Base-by-base conservation (phyloP, 2,888 invertebrate genomes). In the Norana najaformis region DNA sequence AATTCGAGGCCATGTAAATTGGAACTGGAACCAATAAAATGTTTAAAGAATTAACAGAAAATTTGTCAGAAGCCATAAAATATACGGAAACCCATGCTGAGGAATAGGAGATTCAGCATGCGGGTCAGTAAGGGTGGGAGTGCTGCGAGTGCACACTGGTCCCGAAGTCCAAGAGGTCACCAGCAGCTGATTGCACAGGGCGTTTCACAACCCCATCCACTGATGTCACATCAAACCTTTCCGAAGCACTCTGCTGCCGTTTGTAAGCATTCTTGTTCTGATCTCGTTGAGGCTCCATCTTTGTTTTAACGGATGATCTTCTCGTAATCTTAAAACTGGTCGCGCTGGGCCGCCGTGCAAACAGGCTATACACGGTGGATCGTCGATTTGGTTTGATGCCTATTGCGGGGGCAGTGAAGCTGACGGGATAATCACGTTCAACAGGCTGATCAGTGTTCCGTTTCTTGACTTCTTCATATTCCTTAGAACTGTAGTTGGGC, bases 401-500 rank as follows among this genome's bases (percentile, higher is more conserved):
- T 20, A 85, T 23, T 85, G 89, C 89, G 13, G 83, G 83, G n/a
- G 83, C 35, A n/a, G 89, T 89, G 89, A 89, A 89, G 83, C 89
- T 89, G 83, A 38, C 85, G 8, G 89, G 89, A 35, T 89, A 89
- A 36, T 89, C 89, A 3, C 11, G 1, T 38, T 89, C 89, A 20
- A 37, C 18, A 11, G 69, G 89, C 35, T 41, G 34, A n/a, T 30
- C n/a, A 3, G n/a, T 30, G 23, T 11, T n/a, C 34, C 18, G 37
- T 85, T 1, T 85, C 13, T 23, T 38, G 39, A 47, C 38, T 88
- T 90, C 90, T 20, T 38, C 83, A 37, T 88, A 83, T 16, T 91
- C 90, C 90, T 83, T 91, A 85, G 91, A 91, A 85, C 91, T 91
- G 90, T 39, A 88, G 30, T 97, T 69, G 69, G 69, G 69, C 69